These are phyloP conservation scores for Neocrepidodera transversa DNA, from an alignment of 2,888 invertebrate genomes.

Conservation along the genomic window DNA sequence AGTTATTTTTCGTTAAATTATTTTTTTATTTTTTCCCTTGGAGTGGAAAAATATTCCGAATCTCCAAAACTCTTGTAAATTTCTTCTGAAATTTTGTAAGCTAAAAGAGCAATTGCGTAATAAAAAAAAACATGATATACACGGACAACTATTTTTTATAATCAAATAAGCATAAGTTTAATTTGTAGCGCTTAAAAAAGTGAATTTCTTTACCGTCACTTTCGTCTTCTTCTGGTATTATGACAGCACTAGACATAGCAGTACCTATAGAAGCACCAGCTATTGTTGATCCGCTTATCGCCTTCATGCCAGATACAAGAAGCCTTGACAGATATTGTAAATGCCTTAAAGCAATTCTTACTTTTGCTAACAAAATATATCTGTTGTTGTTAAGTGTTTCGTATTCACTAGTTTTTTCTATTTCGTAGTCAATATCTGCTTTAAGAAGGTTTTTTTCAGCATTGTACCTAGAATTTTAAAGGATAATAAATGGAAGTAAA, in stretches of 20 bases:
- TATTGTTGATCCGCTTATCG: background rate
- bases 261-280: background rate
- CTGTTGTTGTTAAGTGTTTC: constrained; percentile 61
- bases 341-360: constrained; percentile 67
- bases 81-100: too few relatives aligned
- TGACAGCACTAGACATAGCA: background rate
- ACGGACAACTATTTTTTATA: too few relatives aligned
- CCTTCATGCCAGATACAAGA: constrained; percentile 24
- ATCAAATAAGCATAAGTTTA: too few relatives aligned
- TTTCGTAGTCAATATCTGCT: constrained; percentile 60
- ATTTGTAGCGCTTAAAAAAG: background rate
- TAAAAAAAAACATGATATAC: too few relatives aligned
- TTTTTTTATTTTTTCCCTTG: too few relatives aligned
- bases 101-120: too few relatives aligned
- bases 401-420: constrained; percentile 58
- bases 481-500: too few relatives aligned
- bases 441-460: constrained; percentile 61
- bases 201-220: constrained; percentile 39
- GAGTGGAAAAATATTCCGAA: too few relatives aligned
- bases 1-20: too few relatives aligned
- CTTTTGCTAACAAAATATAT: constrained; percentile 65
- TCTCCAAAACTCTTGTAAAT: too few relatives aligned
- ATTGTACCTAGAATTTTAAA: constrained; percentile 61
- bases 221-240: constrained; percentile 45
- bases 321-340: constrained; percentile 61